Conservation (phyloP, 2,888 invertebrate genomes). For the Eupithecia pulchellata region DNA sequence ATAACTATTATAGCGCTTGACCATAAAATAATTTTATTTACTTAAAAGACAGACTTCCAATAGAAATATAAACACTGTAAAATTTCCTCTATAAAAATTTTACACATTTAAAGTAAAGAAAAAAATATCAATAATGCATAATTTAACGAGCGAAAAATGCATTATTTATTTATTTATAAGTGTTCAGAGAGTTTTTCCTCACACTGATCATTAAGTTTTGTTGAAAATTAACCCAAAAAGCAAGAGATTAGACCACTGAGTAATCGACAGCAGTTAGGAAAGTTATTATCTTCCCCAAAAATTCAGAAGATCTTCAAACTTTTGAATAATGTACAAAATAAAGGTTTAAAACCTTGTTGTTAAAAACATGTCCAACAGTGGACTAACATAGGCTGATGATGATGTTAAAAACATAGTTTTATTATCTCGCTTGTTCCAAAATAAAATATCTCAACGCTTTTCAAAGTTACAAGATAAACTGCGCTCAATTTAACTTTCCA, state of each 20-base stretch:
- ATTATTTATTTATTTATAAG: background rate
- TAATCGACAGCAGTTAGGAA: background rate
- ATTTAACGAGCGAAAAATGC: background rate
- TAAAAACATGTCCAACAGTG: too few species aligned
- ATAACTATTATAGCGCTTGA: too few species aligned
- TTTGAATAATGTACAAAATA: background rate
- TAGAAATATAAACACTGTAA: too few species aligned
- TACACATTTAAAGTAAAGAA: too few species aligned
- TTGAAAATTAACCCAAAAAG: background rate
- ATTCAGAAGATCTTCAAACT: background rate
- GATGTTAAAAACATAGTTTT: background rate
- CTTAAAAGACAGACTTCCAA: too few species aligned
- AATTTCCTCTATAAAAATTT: too few species aligned
- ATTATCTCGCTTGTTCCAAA: background rate
- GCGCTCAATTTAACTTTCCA: constrained; percentile 15
- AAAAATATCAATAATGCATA: too few species aligned
- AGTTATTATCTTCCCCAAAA: background rate
- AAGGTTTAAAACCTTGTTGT: background rate
- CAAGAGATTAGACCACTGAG: background rate
- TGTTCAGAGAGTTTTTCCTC: too few species aligned
- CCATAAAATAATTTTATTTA: too few species aligned
- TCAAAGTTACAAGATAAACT: constrained; percentile 15
- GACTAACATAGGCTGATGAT: too few species aligned
- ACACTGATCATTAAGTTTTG: background rate
- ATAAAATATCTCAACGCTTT: constrained; percentile 3